Percentiles rank a stretch among this genome's conserved stretches.
phyloP scores from a whole-genome alignment of 2,113 vertebrate genomes.

The Caloenas nicobarica region DNA sequence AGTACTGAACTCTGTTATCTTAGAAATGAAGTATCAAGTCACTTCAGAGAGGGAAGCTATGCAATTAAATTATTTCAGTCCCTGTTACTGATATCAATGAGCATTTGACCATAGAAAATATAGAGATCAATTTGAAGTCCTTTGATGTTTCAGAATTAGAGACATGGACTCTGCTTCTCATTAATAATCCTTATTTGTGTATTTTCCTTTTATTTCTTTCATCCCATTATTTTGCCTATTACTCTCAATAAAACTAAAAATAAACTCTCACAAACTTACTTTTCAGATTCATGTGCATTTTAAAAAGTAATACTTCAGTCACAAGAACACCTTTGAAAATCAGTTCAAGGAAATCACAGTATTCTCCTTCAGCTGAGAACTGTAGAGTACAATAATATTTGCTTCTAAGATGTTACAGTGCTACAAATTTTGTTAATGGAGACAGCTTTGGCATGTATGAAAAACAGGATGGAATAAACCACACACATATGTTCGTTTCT shows the following conservation, averaged over 20 bases:
- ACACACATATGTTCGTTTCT: background rate
- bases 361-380: background rate
- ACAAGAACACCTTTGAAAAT: background rate
- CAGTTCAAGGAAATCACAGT: background rate
- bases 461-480: background rate
- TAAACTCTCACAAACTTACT: background rate
- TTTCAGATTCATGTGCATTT: background rate
- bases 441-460: background rate
- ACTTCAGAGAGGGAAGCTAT: background rate
- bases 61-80: background rate
- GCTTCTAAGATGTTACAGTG: background rate
- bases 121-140: background rate
- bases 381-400: background rate
- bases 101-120: background rate
- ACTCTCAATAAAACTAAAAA: background rate
- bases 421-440: background rate
- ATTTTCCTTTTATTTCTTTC: background rate
- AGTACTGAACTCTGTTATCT: background rate
- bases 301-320: background rate
- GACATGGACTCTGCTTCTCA: background rate
- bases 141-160: background rate
- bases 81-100: background rate
- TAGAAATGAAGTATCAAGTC: background rate
- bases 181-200: background rate
- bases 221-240: background rate